Conservation (phyloP, 2,888 invertebrate species). For the Palloptera scutellata region DNA sequence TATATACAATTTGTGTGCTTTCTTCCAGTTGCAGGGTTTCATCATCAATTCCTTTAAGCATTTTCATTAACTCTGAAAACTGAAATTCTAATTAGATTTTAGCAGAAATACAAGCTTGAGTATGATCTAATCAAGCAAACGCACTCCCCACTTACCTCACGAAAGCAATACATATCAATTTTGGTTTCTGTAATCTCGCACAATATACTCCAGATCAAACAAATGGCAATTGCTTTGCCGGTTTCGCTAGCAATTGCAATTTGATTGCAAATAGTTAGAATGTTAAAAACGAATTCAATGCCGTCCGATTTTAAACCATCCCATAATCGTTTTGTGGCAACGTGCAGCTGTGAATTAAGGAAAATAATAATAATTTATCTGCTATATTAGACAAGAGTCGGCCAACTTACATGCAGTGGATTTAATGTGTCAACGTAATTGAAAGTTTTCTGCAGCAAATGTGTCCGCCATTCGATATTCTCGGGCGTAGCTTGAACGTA, state of each 20-base stretch:
- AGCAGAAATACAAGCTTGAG: neutral
- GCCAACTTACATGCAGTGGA: slow-evolving; percentile 44
- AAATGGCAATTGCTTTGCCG: slow-evolving; percentile 45
- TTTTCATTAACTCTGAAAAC: slow-evolving; percentile 43
- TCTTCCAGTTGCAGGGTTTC: slow-evolving; percentile 43
- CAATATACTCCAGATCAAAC: slow-evolving; percentile 46
- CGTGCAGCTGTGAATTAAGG: slow-evolving; percentile 40
- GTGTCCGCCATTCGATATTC: slow-evolving; percentile 43
- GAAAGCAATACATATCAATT: slow-evolving; percentile 46
- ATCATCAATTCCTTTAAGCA: slow-evolving; percentile 42
- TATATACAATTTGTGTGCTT: slow-evolving; percentile 42
- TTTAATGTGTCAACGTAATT: slow-evolving; percentile 45
- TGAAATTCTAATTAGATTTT: slow-evolving; percentile 14
- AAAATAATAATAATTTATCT: neutral
- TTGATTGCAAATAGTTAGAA: slow-evolving; percentile 44
- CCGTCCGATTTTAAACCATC: slow-evolving; percentile 38
- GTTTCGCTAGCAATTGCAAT: slow-evolving; percentile 45
- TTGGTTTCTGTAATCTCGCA: slow-evolving; percentile 42
- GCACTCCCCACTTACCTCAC: slow-evolving; percentile 36
- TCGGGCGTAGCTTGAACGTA: slow-evolving; percentile 38
- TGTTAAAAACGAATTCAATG: slow-evolving; percentile 39
- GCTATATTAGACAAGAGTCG: neutral
- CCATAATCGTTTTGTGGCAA: slow-evolving; percentile 46
- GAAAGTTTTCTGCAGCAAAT: slow-evolving; percentile 46
- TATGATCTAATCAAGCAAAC: neutral